Evolutionary conservation across 2,888 invertebrate genomes (phyloP), one percentile per base, ranked within the genome.

Genomic region (Melieria picta): DNA sequence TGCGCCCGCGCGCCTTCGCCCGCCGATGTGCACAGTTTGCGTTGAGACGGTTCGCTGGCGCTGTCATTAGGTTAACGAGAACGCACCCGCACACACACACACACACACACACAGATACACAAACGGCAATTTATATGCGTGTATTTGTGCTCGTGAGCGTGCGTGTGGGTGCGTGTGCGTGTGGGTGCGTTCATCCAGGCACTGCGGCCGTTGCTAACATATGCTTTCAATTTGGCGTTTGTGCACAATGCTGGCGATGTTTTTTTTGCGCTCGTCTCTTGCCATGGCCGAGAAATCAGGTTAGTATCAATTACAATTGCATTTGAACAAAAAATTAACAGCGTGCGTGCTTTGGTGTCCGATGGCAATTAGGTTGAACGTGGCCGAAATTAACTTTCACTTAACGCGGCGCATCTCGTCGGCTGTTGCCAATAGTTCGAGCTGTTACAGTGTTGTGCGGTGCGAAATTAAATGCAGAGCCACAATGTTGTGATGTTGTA

Each of bases 251-350:
- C 7, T 50, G 11, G 13, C 42, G 5, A 46, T 46, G 11, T 5
- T 10, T 4, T 10, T 9, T 56, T 55, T 7, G 16, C 16, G 30
- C 13, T 55, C 7, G 52, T 13, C 13, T 55, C 13, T 62, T 48
- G 6, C 30, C 30, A 30, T 30, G 30, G 30, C 30, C 30, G 30
- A 79, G 13, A 72, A 80, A 81, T 81, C 81, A 81, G 81, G 81
- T 81, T 81, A 81, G 81, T 81, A 81, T 81, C 81, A 81, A 81
- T 81, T 81, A 81, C 81, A 81, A 79, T 81, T 81, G 80, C 81
- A 79, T 81, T 81, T 81, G 79, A 79, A 81, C 78, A 80, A 80
- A 79, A 79, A 81, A 70, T 70, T 70, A 70, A 65, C 42, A 60
- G 58, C 57, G 57, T 70, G 70, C 65, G 64, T 65, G 60, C 45